Evolutionary conservation across 2,888 invertebrate genomes (phyloP), one percentile per base, ranked within the genome.

Genomic region (Crossocerus cetratus): DNA sequence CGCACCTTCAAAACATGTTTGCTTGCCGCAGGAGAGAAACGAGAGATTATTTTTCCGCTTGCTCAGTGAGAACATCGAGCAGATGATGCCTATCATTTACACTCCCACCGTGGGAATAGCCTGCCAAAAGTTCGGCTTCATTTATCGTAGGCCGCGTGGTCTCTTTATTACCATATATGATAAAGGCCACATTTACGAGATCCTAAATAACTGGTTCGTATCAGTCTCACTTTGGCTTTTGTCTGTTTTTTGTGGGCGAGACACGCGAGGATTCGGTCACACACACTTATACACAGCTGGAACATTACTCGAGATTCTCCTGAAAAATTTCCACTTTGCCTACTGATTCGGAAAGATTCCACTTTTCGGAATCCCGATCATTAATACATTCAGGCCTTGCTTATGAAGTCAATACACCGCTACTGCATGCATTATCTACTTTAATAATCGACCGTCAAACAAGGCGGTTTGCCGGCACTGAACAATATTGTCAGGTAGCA

Each of bases 41-140:
- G 99, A 99, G 91, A 95, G 97, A 87, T 92, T 99, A 79, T 99
- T 98, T 93, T 99, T 98, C 92, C 94, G 97, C 76, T 94, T 99
- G 59, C 91, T 99, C 58, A 94, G 95, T 74, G 97, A 99, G 91
- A 96, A 99, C 90, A 95, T 98, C 73, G 97, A 98, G 90, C 94
- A 95, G 87, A 94, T 98, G 91, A 96, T 99, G 95, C 99, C 99
- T 0, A 97, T 99, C 85, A 97, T 99, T 18, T 99, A 99, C 90
- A 99, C 99, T 0, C 99, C 99, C 0, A 99, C 99, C 0, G 99
- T 99, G 18, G 99, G 99, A 0, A 92, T 96, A 87, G 99, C 99
- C 0, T 99, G 99, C 90, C 99, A 99, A 91, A 96, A 97, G 87
- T 99, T 98, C 88, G 99, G 99, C 56, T 94, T 98, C 77, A 97